Conservation (phyloP, 2,888 invertebrate genomes). For the Noctua janthina region DNA sequence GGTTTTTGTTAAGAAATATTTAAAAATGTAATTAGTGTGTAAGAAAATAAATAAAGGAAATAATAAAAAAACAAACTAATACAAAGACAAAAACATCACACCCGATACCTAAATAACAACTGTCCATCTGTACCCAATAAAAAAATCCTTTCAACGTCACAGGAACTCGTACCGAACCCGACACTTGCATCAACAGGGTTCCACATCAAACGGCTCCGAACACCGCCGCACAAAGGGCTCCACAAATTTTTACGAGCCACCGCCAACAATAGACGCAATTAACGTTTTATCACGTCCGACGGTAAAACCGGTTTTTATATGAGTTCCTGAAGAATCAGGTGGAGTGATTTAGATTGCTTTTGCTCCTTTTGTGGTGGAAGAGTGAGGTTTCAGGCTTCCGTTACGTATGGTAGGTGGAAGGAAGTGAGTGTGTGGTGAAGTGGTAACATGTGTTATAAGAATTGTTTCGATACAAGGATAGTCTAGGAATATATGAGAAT, state of each 20-base stretch:
- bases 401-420: conserved; percentile 7
- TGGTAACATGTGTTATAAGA: conserved; percentile 12
- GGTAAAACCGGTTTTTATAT: conserved; percentile 68
- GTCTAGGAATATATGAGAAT: neutral
- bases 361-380: conserved; percentile 60
- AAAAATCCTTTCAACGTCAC: conserved; percentile 32
- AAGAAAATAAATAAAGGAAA: too few relatives aligned
- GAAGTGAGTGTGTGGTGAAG: conserved; percentile 29
- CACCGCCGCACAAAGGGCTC: conserved; percentile 55
- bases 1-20: too few relatives aligned
- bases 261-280: conserved; percentile 73
- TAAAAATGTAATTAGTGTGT: too few relatives aligned
- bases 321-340: conserved; percentile 57
- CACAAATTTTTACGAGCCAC: conserved; percentile 72
- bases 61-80: neutral
- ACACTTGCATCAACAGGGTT: conserved; percentile 52
- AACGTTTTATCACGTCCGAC: conserved; percentile 71
- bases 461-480: conserved; percentile 15
- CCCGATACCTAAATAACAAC: neutral
- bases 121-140: conserved; percentile 40
- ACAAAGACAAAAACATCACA: conserved; percentile 1
- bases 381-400: conserved; percentile 52
- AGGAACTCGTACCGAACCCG: conserved; percentile 34
- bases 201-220: conserved; percentile 60
- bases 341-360: conserved; percentile 59